Conservation (phyloP, 2,797 vertebrate species). For the Tragopan temminckii region DNA sequence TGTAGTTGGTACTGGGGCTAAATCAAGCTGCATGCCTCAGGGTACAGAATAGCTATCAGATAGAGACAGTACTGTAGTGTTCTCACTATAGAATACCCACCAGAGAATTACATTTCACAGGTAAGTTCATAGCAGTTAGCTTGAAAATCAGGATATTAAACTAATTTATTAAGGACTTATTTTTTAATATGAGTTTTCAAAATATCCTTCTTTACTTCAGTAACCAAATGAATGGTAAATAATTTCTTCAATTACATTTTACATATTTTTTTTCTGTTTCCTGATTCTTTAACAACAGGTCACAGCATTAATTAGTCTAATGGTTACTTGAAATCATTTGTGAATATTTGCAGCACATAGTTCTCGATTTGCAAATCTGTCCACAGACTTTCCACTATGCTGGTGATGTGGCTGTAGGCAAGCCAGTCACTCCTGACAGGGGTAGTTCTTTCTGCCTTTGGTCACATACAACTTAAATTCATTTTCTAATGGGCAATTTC, state of each 20-base stretch:
- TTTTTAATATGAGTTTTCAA: background rate
- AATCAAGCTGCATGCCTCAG: slow-evolving; percentile 54
- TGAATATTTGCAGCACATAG: background rate
- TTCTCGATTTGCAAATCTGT: background rate
- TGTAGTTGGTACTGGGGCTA: slow-evolving; percentile 50
- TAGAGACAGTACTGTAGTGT: background rate
- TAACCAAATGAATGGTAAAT: background rate
- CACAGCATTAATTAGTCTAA: background rate
- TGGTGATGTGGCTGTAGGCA: background rate
- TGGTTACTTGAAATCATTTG: background rate
- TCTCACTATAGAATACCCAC: background rate
- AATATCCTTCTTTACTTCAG: background rate
- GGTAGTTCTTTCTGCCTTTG: background rate
- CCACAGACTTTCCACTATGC: background rate
- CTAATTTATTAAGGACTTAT: slow-evolving; percentile 4
- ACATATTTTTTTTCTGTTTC: background rate
- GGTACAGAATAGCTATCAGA: slow-evolving; percentile 44
- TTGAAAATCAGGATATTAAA: slow-evolving; percentile 18
- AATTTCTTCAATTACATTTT: slow-evolving; percentile 19
- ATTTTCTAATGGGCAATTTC: slow-evolving; percentile 62
- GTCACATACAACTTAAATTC: slow-evolving; percentile 54
- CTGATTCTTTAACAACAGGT: background rate
- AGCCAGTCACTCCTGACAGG: background rate
- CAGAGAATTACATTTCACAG: slow-evolving; percentile 14
- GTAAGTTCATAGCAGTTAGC: slow-evolving; percentile 6